Percentiles rank a stretch among this genome's conserved stretches.
Evolutionary conservation across 2,888 invertebrate genomes (phyloP).

Genomic region (Nomada fucata): DNA sequence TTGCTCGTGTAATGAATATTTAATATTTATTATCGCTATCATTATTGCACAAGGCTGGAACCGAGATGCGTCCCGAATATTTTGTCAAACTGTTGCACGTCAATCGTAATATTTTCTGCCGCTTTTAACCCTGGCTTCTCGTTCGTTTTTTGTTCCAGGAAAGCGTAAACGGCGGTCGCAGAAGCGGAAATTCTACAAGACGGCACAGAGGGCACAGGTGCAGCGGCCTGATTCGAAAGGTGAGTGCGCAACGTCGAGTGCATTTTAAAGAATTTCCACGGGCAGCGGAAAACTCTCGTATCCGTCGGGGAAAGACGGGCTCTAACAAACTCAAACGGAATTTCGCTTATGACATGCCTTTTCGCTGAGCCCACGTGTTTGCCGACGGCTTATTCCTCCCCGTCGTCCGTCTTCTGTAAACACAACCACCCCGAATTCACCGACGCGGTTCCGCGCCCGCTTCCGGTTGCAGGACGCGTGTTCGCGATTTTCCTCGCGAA

Average conservation of each 20-base stretch:
- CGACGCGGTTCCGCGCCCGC: slow-evolving; percentile 2
- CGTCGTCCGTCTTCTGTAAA: slow-evolving; percentile 44
- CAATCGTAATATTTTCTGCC: not conserved
- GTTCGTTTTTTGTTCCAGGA: slow-evolving; percentile 37
- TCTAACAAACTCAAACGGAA: slow-evolving; percentile 69
- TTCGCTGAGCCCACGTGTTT: slow-evolving; percentile 71
- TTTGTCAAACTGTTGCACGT: slow-evolving; percentile 8
- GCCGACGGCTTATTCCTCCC: slow-evolving; percentile 61
- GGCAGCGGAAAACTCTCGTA: not conserved
- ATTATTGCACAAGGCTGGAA: too few species aligned
- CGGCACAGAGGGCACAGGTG: slow-evolving; percentile 21
- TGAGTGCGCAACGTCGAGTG: slow-evolving; percentile 32
- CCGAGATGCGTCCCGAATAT: not conserved
- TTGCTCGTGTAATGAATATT: too few species aligned
- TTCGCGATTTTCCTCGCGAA: slow-evolving; percentile 1
- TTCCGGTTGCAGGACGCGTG: slow-evolving; percentile 28
- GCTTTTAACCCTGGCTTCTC: not conserved
- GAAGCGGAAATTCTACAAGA: not conserved
- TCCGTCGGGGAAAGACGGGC: slow-evolving; percentile 12
- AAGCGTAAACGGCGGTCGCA: too few species aligned
- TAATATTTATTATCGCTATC: too few species aligned
- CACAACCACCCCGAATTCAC: slow-evolving; percentile 18
- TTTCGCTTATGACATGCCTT: slow-evolving; percentile 73
- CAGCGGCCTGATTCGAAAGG: slow-evolving; percentile 15
- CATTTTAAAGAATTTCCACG: slow-evolving; percentile 35